Conservation (phyloP, 1,140 invertebrate genomes). For the Cryptotermes secundus region DNA sequence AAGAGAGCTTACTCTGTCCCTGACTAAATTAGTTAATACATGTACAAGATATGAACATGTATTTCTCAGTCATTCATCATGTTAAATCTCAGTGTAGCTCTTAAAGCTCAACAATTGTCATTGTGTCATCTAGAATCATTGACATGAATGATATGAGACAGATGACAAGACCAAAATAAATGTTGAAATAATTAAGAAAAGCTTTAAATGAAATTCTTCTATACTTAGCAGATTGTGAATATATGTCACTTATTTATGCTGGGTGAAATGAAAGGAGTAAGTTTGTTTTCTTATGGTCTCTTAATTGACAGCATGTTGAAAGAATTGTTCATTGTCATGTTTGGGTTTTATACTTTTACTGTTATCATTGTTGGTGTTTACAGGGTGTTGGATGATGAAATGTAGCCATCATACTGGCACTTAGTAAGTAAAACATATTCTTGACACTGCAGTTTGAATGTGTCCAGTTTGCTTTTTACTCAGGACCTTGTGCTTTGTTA, state of each 20-base stretch:
- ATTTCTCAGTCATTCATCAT: too few relatives aligned
- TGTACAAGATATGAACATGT: too few relatives aligned
- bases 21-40: too few relatives aligned
- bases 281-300: neutral
- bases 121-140: too few relatives aligned
- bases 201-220: neutral
- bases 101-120: too few relatives aligned
- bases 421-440: neutral
- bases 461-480: neutral
- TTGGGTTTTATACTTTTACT: neutral
- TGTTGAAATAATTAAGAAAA: neutral
- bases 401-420: slow-evolving; percentile 31
- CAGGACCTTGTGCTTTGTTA: neutral
- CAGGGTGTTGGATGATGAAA: slow-evolving; percentile 37
- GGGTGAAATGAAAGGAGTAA: neutral
- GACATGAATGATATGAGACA: too few relatives aligned
- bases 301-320: neutral
- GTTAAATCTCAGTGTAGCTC: too few relatives aligned
- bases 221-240: neutral
- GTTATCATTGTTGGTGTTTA: slow-evolving; percentile 31
- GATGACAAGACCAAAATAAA: too few relatives aligned
- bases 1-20: too few relatives aligned
- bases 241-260: neutral
- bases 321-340: neutral
- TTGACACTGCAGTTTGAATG: neutral